Percentiles rank a stretch among this genome's conserved stretches.
Conservation (phyloP, 2,113 vertebrate genomes). For the Rhegmatorhina hoffmannsi region DNA sequence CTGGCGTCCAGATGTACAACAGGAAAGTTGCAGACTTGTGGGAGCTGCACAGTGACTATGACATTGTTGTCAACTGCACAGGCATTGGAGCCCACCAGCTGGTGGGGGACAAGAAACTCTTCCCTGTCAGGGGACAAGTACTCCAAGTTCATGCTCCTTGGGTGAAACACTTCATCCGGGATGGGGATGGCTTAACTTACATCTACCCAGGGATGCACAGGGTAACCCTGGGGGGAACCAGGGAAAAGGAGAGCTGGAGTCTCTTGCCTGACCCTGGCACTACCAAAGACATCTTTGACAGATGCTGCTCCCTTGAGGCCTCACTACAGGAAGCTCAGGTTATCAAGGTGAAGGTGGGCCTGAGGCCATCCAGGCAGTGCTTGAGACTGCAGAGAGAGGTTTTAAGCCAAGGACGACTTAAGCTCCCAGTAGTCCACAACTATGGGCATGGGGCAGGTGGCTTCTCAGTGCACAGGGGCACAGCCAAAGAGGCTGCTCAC, state of each 20-base stretch:
- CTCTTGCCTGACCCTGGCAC: conserved; percentile 72
- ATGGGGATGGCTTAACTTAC: conserved; percentile 81
- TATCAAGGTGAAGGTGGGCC: conserved; percentile 79
- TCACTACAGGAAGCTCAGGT: conserved; percentile 75
- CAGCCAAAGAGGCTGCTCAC: conserved; percentile 79
- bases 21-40: conserved; percentile 80
- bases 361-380: conserved; percentile 81
- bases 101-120: conserved; percentile 72
- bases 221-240: conserved; percentile 86
- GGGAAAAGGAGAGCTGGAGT: conserved; percentile 81
- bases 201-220: conserved; percentile 84
- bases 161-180: conserved; percentile 89
- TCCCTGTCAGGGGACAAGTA: conserved; percentile 87
- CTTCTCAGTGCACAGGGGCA: conserved; percentile 86
- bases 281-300: conserved; percentile 78
- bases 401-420: conserved; percentile 45
- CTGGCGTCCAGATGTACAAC: conserved; percentile 72
- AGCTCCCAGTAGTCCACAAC: conserved; percentile 86
- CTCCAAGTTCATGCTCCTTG: conserved; percentile 88
- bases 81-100: conserved; percentile 84
- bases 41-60: conserved; percentile 77
- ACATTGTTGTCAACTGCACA: conserved; percentile 88
- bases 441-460: conserved; percentile 90
- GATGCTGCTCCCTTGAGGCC: conserved; percentile 84
- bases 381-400: conserved; percentile 82